A percentile compares a stretch with the other conserved stretches of the same genome.
Evolutionary conservation across 2,113 vertebrate species (phyloP).

Genomic region (Stomatorhinus ivindoensis): DNA sequence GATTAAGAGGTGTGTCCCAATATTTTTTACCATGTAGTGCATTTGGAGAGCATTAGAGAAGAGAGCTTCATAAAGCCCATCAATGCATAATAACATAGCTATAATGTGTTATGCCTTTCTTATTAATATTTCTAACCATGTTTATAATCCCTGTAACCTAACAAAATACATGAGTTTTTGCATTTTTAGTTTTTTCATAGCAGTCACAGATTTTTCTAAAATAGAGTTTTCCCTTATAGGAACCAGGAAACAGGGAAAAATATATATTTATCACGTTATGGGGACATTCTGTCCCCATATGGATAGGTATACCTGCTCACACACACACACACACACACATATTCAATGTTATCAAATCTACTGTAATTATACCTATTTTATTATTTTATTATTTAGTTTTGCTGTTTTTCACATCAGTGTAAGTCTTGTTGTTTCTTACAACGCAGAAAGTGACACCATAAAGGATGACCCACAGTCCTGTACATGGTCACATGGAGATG

Average conservation of each 20-base stretch:
- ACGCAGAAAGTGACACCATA: not conserved
- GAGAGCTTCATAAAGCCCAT: not conserved
- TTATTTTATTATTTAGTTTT: not conserved
- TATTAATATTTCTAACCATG: not conserved
- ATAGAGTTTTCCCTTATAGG: too few species aligned
- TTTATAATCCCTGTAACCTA: not conserved
- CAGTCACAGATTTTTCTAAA: too few species aligned
- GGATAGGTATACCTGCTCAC: too few species aligned
- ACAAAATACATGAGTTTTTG: too few species aligned
- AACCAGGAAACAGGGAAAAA: too few species aligned
- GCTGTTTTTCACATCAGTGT: not conserved
- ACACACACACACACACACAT: not conserved
- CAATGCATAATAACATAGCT: not conserved
- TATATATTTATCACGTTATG: too few species aligned
- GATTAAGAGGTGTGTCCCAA: not conserved
- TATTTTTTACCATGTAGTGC: not conserved
- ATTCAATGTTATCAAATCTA: not conserved
- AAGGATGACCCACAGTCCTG: not conserved
- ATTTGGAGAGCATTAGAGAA: not conserved
- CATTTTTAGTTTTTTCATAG: too few species aligned
- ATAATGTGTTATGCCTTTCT: not conserved
- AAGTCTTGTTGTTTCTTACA: not conserved
- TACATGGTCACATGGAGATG: slow-evolving; percentile 31
- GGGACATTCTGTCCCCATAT: too few species aligned
- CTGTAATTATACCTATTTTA: not conserved